Evolutionary conservation across 2,797 vertebrate genomes (phyloP).

Genomic region (Peromyscus aztecus): DNA sequence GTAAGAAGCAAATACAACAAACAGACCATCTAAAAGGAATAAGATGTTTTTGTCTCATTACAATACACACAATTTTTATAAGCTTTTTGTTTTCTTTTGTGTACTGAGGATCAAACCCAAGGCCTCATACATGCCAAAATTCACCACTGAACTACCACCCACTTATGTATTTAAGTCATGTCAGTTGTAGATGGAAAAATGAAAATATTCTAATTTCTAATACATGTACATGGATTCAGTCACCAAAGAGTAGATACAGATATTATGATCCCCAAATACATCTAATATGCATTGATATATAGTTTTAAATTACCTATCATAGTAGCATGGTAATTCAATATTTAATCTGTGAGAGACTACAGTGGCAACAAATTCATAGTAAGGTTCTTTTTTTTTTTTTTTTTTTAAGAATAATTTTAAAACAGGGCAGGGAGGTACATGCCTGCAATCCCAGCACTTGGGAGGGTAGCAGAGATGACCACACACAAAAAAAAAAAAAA

Average conservation of each 20-base stretch:
- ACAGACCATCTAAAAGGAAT: background rate
- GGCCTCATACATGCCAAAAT: background rate
- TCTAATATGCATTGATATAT: background rate
- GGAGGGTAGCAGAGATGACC: background rate
- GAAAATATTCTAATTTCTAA: conserved; percentile 61
- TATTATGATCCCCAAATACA: conserved; percentile 39
- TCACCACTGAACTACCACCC: background rate
- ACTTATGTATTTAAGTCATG: background rate
- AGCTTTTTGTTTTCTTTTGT: background rate
- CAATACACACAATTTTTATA: background rate
- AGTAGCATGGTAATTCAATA: background rate
- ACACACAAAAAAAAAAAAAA: background rate
- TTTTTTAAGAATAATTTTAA: conserved; percentile 44
- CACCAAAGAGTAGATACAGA: background rate
- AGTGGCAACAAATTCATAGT: background rate
- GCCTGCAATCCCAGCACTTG: background rate
- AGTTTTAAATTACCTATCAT: background rate
- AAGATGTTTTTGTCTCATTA: conserved; percentile 43
- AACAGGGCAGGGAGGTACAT: background rate
- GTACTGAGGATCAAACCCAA: background rate
- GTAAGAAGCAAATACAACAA: conserved; percentile 43
- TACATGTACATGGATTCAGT: background rate
- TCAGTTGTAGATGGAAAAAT: conserved; percentile 47
- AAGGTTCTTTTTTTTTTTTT: background rate
- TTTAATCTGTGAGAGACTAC: conserved; percentile 61